Percentiles rank a stretch among this genome's conserved stretches.
phyloP scores from a whole-genome alignment of 2,113 vertebrate genomes.

The Anas platyrhynchos region DNA sequence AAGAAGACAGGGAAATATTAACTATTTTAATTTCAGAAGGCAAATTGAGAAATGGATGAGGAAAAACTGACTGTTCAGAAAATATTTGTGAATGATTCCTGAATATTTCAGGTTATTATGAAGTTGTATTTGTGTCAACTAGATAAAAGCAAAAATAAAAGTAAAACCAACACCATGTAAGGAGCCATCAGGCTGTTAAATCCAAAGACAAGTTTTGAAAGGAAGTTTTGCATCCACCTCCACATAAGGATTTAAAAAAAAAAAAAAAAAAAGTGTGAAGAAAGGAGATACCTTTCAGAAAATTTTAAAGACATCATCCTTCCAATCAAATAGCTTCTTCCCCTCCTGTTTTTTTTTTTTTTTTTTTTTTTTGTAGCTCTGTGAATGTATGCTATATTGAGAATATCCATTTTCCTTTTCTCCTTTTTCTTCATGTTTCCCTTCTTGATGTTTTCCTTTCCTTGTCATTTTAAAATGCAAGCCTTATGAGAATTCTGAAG shows the following conservation, averaged over 20 bases:
- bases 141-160: neutral
- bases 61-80: neutral
- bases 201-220: neutral
- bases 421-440: neutral
- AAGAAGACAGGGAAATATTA: neutral
- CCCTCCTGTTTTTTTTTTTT: neutral
- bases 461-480: neutral
- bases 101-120: neutral
- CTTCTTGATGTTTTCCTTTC: neutral
- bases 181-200: neutral
- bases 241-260: neutral
- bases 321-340: neutral
- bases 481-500: neutral
- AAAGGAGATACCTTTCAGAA: neutral
- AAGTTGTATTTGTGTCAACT: neutral
- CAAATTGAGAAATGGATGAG: neutral
- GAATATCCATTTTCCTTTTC: neutral
- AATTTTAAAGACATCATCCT: neutral
- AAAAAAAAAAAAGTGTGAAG: neutral
- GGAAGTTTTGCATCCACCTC: neutral
- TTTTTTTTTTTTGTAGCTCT: neutral
- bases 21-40: neutral
- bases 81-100: neutral
- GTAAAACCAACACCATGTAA: neutral
- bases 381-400: neutral